phyloP scores from a whole-genome alignment of 2,797 vertebrate genomes.

The Tolypeutes matacus region DNA sequence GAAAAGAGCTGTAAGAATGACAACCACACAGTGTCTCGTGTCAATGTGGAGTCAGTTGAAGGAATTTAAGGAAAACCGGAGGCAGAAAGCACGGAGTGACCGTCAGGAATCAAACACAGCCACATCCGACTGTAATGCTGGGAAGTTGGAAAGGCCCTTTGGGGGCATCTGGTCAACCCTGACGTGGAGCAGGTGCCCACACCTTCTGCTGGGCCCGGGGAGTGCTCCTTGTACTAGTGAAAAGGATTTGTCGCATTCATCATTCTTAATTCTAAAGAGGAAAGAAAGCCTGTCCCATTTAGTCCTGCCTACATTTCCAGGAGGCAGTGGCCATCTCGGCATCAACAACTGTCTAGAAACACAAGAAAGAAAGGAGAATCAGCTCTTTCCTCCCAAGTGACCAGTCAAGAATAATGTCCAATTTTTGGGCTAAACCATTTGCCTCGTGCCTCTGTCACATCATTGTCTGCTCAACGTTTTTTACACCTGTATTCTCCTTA shows the following conservation, averaged over 20 bases:
- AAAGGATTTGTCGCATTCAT: background rate
- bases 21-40: background rate
- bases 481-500: background rate
- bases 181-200: background rate
- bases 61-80: constrained; percentile 7
- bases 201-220: background rate
- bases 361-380: background rate
- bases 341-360: background rate
- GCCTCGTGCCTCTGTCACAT: background rate
- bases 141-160: background rate
- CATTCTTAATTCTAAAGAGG: background rate
- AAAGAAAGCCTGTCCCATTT: background rate
- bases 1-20: constrained; percentile 9
- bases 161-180: background rate
- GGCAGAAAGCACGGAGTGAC: background rate
- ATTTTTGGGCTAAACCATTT: background rate
- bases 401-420: background rate
- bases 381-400: background rate
- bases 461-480: background rate
- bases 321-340: background rate
- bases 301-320: background rate
- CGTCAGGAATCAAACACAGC: background rate
- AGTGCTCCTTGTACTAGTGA: background rate
- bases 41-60: background rate
- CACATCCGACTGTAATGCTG: background rate